phyloP scores from a whole-genome alignment of 1,140 invertebrate genomes.

The Drosophila simulans region DNA sequence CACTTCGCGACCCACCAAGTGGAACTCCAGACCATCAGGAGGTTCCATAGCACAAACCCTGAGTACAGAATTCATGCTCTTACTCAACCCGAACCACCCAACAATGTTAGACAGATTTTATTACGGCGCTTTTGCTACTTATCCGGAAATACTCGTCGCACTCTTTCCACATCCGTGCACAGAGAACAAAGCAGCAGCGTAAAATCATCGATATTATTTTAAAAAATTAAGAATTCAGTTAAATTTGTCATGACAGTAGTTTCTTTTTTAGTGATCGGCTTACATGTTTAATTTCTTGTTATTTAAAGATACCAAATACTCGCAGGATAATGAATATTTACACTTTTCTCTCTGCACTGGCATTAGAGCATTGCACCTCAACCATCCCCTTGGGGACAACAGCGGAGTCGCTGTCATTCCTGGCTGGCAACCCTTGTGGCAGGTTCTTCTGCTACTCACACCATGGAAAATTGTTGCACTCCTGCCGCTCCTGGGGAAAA shows the following conservation, averaged over 20 bases:
- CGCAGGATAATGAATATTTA: too few relatives aligned
- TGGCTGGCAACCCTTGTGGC: constrained; percentile 72
- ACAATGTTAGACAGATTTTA: constrained; percentile 72
- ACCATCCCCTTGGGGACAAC: constrained; percentile 18
- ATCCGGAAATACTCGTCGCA: constrained; percentile 65
- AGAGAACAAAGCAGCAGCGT: neutral
- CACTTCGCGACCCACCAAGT: constrained; percentile 3
- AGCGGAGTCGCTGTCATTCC: constrained; percentile 43
- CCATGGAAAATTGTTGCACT: constrained; percentile 70
- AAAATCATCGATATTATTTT: too few relatives aligned
- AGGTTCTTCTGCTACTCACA: constrained; percentile 51
- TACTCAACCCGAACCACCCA: constrained; percentile 13
- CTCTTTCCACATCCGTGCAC: constrained; percentile 43
- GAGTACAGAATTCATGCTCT: constrained; percentile 6
- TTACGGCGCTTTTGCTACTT: constrained; percentile 67
- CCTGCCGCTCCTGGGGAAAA: constrained; percentile 21
- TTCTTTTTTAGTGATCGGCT: too few relatives aligned
- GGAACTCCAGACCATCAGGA: constrained; percentile 9
- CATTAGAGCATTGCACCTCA: constrained; percentile 35
- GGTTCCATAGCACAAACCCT: neutral
- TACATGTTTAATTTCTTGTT: too few relatives aligned
- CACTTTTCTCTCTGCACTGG: constrained; percentile 24
- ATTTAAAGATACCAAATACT: too few relatives aligned
- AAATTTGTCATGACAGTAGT: too few relatives aligned
- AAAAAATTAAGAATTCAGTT: too few relatives aligned